These are phyloP conservation scores for Sanderia malayensis DNA, from an alignment of 30 jellyfish, hydroid and myxozoan genomes.

Conservation along the genomic window DNA sequence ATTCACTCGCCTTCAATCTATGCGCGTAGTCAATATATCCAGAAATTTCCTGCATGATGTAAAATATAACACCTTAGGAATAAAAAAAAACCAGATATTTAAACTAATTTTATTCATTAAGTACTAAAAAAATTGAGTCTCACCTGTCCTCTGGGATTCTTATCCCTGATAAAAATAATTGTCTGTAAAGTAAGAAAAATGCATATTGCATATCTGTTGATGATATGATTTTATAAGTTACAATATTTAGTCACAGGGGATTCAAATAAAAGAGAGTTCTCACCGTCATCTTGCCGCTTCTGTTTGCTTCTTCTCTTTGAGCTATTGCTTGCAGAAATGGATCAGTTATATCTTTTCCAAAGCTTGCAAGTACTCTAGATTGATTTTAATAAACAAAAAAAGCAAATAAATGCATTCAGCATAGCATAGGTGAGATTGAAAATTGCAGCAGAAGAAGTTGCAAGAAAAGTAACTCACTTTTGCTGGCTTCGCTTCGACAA, in stretches of 20 bases:
- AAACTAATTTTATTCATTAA: no score
- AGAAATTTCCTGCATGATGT: constrained; percentile 89
- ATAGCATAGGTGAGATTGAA: background rate
- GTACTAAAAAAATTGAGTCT: no score
- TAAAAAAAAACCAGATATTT: no score
- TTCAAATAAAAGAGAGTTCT: no score
- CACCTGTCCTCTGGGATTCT: constrained; percentile 86
- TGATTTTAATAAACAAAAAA: background rate
- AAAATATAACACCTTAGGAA: no score
- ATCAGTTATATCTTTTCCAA: constrained; percentile 78
- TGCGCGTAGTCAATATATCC: constrained; percentile 95
- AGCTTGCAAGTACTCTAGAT: constrained; percentile 77
- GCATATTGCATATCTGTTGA: no score
- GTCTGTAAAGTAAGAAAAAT: constrained; percentile 78
- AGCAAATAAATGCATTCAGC: no score
- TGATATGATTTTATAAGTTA: no score
- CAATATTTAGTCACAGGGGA: no score
- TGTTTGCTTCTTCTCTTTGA: constrained; percentile 88
- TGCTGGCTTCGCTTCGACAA: constrained; percentile 90
- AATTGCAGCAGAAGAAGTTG: no score
- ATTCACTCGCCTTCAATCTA: constrained; percentile 80
- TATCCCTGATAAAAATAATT: constrained; percentile 82
- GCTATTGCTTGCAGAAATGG: constrained; percentile 91
- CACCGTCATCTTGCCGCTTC: constrained; percentile 94
- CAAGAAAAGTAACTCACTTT: constrained; percentile 39